Evolutionary conservation across 2,113 vertebrate genomes (phyloP).

Genomic region (Hyaena hyaena): DNA sequence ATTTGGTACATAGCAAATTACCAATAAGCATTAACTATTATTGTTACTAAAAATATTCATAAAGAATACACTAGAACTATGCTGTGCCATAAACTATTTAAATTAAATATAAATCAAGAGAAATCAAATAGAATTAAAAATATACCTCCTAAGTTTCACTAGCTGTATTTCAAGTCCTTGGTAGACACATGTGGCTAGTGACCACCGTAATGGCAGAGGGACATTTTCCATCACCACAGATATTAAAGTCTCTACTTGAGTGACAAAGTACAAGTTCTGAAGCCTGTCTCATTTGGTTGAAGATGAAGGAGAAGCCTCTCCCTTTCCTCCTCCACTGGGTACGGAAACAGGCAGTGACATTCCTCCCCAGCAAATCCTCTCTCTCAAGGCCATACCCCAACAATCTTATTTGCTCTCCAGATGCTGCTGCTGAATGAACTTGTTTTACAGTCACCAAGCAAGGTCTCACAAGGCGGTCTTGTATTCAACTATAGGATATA

Average conservation of each 20-base stretch:
- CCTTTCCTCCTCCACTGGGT: neutral
- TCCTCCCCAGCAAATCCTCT: neutral
- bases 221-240: neutral
- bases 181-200: neutral
- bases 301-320: neutral
- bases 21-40: neutral
- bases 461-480: neutral
- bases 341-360: neutral
- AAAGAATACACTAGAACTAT: neutral
- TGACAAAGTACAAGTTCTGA: neutral
- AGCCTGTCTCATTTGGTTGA: neutral
- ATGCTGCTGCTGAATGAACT: neutral
- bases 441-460: neutral
- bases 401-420: neutral
- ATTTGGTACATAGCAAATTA: neutral
- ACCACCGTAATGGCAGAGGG: neutral
- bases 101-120: neutral
- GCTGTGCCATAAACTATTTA: neutral
- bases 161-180: neutral
- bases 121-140: neutral
- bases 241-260: neutral
- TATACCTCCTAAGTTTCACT: neutral
- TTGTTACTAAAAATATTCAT: constrained; percentile 22
- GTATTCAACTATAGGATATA: neutral
- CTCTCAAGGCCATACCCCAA: neutral